Evolutionary conservation across 2,888 invertebrate genomes (phyloP), one percentile per base, ranked within the genome.

Genomic region (Caenorhabditis sp.): DNA sequence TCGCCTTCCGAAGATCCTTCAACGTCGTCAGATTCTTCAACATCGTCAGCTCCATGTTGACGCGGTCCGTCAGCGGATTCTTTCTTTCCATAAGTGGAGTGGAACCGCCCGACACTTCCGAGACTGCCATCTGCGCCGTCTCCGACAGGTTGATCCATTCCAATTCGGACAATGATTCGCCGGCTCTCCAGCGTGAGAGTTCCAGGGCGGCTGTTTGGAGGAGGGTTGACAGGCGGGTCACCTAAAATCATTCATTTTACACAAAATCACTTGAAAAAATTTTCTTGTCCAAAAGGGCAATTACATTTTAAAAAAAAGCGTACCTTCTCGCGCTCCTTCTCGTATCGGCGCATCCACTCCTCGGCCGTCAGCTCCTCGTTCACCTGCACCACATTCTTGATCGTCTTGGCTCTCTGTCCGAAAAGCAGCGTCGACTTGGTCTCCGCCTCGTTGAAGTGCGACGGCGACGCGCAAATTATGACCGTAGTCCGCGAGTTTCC

Each of bases 301-400:
- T n/a, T n/a, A n/a, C n/a, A n/a, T n/a, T n/a, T n/a, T n/a, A n/a
- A n/a, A n/a, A n/a, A n/a, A n/a, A n/a, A n/a, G n/a, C n/a, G n/a
- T n/a, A n/a, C n/a, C 91, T 96, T 98, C 89, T 99, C 99, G 90
- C 95, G 95, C 91, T 99, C 99, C 90, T 94, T 94, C 90, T 99
- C 98, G 89, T 95, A 99, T 62, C 98, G 93, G 79, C 98, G 93
- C 90, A 99, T 99, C 99, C 99, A 99, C 92, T 99, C 99, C 90
- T 99, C 99, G 6, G 99, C 99, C 0, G 99, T 99, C 84, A 99
- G 92, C 90, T 99, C 99, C 90, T 99, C 98, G 90, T 99, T 99
- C 85, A 99, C 98, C 89, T 94, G 95, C 13, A 99, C 98, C 81
- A 95, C 95, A 90, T 99, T 99, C 94, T 99, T 99, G 89, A 99